These are phyloP conservation scores for Pristionchus fissidentatus DNA, from an alignment of 2,888 invertebrate genomes.

Conservation along the genomic window DNA sequence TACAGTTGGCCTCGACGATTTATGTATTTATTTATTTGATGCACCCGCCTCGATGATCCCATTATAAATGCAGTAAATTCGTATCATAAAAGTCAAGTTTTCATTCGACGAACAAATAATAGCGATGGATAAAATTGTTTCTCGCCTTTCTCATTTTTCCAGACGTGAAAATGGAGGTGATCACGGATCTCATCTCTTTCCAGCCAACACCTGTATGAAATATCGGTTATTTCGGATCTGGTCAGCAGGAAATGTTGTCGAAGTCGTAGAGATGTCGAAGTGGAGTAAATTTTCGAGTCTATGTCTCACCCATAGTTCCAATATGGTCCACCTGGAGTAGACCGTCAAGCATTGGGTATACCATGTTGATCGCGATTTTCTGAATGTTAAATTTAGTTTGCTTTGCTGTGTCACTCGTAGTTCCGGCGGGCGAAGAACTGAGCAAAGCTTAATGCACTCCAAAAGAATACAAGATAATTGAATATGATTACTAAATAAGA, in stretches of 20 bases:
- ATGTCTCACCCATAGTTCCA: conserved; percentile 76
- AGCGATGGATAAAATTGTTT: not conserved
- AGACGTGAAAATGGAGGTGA: conserved; percentile 83
- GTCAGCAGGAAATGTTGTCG: too few relatives aligned
- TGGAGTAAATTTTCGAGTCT: not conserved
- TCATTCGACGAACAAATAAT: too few relatives aligned
- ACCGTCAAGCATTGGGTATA: conserved; percentile 42
- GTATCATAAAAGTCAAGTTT: too few relatives aligned
- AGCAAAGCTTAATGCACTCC: too few relatives aligned
- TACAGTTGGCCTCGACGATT: too few relatives aligned
- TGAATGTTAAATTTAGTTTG: not conserved
- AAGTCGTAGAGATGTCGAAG: not conserved
- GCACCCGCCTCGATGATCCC: too few relatives aligned
- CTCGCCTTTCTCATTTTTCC: conserved; percentile 80
- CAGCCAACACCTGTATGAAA: conserved; percentile 78
- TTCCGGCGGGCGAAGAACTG: too few relatives aligned
- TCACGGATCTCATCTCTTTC: conserved; percentile 81
- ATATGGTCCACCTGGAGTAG: conserved; percentile 32
- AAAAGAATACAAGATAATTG: too few relatives aligned
- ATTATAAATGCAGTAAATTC: too few relatives aligned
- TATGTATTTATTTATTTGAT: too few relatives aligned
- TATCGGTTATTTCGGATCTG: conserved; percentile 21
- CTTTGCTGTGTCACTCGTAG: too few relatives aligned
- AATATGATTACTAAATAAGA: too few relatives aligned
- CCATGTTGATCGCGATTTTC: conserved; percentile 47